Base-by-base conservation (phyloP, 2,888 invertebrate species). In the Mesochorus sp. region DNA sequence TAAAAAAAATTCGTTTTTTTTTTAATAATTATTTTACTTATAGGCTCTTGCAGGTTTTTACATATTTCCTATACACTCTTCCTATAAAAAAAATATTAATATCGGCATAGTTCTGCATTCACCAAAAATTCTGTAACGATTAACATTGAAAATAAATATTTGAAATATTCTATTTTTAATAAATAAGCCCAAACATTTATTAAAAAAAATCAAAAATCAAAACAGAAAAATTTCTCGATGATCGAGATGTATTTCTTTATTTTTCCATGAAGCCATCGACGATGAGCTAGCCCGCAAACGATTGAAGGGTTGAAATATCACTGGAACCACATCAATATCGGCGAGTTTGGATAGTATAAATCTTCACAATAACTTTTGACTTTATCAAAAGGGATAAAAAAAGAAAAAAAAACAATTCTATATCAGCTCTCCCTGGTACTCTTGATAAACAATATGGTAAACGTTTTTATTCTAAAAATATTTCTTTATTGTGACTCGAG, bases 401-500 rank as follows among this genome's bases (percentile, higher is more conserved):
- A 53, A 12, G 10, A 37, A 39, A 2, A 17, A 39, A 51, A 34
- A 47, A 2, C 34, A 2, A 21, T 34, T 47, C 47, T 14, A 17
- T n/a, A n/a, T 34, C 4, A 10, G 12, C 14, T 44, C 17, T 24
- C 14, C 19, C 14, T 42, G 55, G 31, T 12, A 21, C 21, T 31
- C 39, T 42, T 14, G 31, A 31, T 37, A 57, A 70, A 62, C 61
- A 64, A 51, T 49, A 64, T 49, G n/a, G n/a, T 4, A 31, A 39
- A 44, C 21, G 31, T 51, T 76, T 57, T 51, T 31, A 59, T 70
- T 70, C 49, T 8, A n/a, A 8, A 31, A 49, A 64, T 71, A 49
- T 64, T 37, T 47, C 67, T 14, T 14, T 59, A 26, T 19, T 14
- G 39, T 10, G 34, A 42, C 24, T 5, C 10, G 39, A 34, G 6